Evolutionary conservation across 2,888 invertebrate genomes (phyloP).

Genomic region (Microchrysa polita): DNA sequence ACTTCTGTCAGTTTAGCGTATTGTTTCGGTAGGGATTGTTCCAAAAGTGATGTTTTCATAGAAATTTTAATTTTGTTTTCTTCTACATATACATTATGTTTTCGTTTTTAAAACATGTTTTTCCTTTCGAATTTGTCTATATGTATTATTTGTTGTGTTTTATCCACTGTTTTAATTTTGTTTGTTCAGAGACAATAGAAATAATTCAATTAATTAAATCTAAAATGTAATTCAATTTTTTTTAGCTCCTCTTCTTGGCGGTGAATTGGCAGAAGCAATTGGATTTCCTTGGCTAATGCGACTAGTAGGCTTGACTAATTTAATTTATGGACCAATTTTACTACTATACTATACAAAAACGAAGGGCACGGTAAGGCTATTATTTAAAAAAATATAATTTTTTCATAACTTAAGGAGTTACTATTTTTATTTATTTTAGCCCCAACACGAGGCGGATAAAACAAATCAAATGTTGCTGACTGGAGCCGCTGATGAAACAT

Average conservation of each 20-base stretch:
- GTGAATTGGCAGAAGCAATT: conserved; percentile 73
- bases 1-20: conserved; percentile 84
- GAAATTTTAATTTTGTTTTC: too few relatives aligned
- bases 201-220: too few relatives aligned
- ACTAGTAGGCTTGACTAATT: conserved; percentile 74
- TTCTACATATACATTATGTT: too few relatives aligned
- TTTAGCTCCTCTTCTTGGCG: conserved; percentile 78
- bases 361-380: conserved; percentile 59
- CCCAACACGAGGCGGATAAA: conserved; percentile 51
- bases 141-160: too few relatives aligned
- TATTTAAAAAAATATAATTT: too few relatives aligned
- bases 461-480: conserved; percentile 60
- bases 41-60: too few relatives aligned
- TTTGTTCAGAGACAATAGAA: too few relatives aligned
- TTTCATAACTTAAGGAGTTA: too few relatives aligned
- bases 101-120: not conserved
- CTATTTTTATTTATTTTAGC: conserved; percentile 12
- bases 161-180: too few relatives aligned
- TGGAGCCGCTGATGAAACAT: conserved; percentile 53
- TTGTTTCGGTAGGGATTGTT: conserved; percentile 69
- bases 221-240: conserved; percentile 49
- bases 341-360: conserved; percentile 61
- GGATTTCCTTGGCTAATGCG: conserved; percentile 82
- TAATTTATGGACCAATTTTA: conserved; percentile 75
- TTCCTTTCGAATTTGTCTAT: not conserved